Base-by-base conservation (phyloP, 2,888 invertebrate genomes). In the Proisotoma minuta region DNA sequence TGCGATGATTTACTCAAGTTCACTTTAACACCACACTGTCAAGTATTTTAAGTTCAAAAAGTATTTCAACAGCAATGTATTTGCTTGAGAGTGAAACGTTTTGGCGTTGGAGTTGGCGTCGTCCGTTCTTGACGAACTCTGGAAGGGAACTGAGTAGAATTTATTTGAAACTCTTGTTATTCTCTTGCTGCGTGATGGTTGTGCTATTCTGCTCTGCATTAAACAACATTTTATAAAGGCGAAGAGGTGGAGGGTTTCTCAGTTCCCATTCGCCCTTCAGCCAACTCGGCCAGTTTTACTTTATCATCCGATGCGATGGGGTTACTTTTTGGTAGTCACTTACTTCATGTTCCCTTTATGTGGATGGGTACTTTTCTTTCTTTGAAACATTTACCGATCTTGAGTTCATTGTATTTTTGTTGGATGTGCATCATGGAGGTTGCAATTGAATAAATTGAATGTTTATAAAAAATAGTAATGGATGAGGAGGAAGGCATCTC, bases 121-220 rank as follows among this genome's bases (percentile, higher is more conserved):
- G 54, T 43, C 26, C 63, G 39, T 61, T 59, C 57, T 60, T 56
- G 26, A 57, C 61, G 60, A 63, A 58, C 56, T 59, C 66, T 66
- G 66, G 63, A 66, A 66, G 63, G 63, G 66, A 66, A 66, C 66
- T 66, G 60, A 61, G n/a, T 52, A 51, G 66, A 59, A 63, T 63
- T 34, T 34, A 15, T 34, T 10, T 15, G 34, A 10, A 34, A 34
- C 15, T 8, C 34, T 34, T 8, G 15, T 15, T 34, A 34, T 8
- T 34, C 15, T 34, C 34, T 15, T 15, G 8, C 15, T 34, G 15
- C 34, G 8, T 34, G 8, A 10, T 34, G 34, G 8, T 15, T 34
- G 8, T 34, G 15, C 34, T 15, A 34, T 10, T 34, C 8, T 34
- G 34, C 15, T 34, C 34, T 34, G 8, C 15, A 15, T 34, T 34